Evolutionary conservation across 2,888 invertebrate genomes (phyloP).

Genomic region (Drosophila colorata): DNA sequence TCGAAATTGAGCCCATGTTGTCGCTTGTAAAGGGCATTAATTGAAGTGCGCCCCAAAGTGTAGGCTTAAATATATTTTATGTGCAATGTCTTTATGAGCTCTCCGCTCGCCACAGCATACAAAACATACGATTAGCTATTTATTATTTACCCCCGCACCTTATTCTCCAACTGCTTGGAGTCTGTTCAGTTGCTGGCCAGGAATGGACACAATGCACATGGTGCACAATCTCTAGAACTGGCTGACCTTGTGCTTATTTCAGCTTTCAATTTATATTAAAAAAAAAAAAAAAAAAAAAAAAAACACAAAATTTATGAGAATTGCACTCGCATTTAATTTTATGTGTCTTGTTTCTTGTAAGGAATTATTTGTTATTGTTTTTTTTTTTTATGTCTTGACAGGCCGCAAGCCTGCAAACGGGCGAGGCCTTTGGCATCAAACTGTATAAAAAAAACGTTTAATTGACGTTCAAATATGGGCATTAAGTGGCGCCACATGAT

Average conservation of each 20-base stretch:
- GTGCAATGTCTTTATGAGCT: slow-evolving; percentile 21
- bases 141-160: slow-evolving; percentile 10
- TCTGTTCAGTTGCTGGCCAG: slow-evolving; percentile 23
- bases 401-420: slow-evolving; percentile 24
- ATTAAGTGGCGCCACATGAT: slow-evolving; percentile 58
- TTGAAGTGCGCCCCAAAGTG: slow-evolving; percentile 45
- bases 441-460: slow-evolving; percentile 31
- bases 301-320: slow-evolving; percentile 43
- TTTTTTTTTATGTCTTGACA: slow-evolving; percentile 24
- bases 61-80: slow-evolving; percentile 31
- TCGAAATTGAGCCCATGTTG: slow-evolving; percentile 39
- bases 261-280: slow-evolving; percentile 13
- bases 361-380: slow-evolving; percentile 49
- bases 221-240: slow-evolving; percentile 55
- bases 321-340: slow-evolving; percentile 53
- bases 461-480: slow-evolving; percentile 55
- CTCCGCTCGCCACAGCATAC: slow-evolving; percentile 18
- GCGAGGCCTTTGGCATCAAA: slow-evolving; percentile 46
- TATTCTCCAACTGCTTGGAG: neutral
- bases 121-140: slow-evolving; percentile 42
- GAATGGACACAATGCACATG: slow-evolving; percentile 49
- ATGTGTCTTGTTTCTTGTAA: slow-evolving; percentile 54
- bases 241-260: slow-evolving; percentile 71
- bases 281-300: slow-evolving; percentile 3
- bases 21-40: slow-evolving; percentile 42